phyloP scores from a whole-genome alignment of 2,888 invertebrate genomes.

The Agrochola litura region DNA sequence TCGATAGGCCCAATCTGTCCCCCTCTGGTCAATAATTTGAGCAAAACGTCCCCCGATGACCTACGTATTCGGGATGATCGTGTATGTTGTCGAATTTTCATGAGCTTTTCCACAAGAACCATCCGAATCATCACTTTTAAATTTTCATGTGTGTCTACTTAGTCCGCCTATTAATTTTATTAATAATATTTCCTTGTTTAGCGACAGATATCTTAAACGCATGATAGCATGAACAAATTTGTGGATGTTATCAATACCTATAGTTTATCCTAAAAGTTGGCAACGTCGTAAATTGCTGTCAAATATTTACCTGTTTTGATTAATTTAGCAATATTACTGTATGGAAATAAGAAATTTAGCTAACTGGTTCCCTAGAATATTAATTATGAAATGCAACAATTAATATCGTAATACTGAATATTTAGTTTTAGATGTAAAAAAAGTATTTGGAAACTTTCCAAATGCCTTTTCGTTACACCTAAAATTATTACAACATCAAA shows the following conservation, averaged over 20 bases:
- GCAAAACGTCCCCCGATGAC: accelerated
- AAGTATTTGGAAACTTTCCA: too few species aligned
- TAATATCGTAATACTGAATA: too few species aligned
- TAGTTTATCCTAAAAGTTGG: too few species aligned
- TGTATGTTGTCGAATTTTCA: background rate
- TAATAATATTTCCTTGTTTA: background rate
- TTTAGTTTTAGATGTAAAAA: too few species aligned
- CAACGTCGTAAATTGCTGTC: too few species aligned
- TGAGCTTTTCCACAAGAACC: background rate
- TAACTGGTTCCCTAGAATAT: too few species aligned
- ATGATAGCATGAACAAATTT: slow-evolving; percentile 17
- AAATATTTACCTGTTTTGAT: too few species aligned
- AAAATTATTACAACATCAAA: too few species aligned
- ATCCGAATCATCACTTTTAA: background rate
- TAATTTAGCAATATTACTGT: too few species aligned
- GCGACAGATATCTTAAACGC: background rate
- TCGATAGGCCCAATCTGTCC: background rate
- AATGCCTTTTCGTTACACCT: too few species aligned
- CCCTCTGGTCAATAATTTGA: background rate
- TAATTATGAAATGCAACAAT: too few species aligned
- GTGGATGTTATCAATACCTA: background rate
- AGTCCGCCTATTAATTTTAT: background rate
- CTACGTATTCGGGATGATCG: background rate
- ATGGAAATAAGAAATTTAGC: too few species aligned
- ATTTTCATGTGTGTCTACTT: background rate